Conservation (phyloP, 1,140 invertebrate genomes). For the Eriocheir sinensis region DNA sequence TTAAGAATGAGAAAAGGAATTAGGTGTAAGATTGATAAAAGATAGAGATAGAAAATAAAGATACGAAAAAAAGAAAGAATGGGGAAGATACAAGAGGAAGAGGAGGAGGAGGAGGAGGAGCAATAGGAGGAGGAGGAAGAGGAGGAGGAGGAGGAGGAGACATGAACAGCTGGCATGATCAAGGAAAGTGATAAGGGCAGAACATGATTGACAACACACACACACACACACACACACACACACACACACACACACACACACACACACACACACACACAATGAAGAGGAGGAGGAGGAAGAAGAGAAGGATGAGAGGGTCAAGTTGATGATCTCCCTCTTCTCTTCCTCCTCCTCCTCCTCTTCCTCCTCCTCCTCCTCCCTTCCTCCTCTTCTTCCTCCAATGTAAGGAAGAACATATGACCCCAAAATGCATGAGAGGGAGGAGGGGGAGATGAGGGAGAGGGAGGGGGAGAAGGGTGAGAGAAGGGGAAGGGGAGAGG, state of each 20-base stretch:
- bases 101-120: background rate
- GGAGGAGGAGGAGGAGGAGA: background rate
- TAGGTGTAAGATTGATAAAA: no score
- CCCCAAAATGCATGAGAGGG: no score
- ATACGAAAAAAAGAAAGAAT: no score
- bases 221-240: conserved; percentile 18
- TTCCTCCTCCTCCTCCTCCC: background rate
- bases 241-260: conserved; percentile 51
- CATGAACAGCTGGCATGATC: background rate
- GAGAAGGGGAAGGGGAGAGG: background rate
- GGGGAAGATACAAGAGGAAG: background rate
- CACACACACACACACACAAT: conserved; percentile 49
- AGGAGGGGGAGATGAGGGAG: background rate
- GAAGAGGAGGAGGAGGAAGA: background rate
- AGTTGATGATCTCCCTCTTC: background rate
- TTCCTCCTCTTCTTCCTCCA: background rate
- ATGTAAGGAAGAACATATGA: no score
- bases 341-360: background rate
- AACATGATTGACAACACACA: background rate
- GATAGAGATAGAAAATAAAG: no score
- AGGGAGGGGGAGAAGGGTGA: background rate
- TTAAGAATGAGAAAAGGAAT: no score
- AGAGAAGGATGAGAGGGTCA: background rate
- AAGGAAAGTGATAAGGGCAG: background rate
- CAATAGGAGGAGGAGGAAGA: background rate